These are phyloP conservation scores for Alectura lathami DNA, from an alignment of 2,113 vertebrate genomes.

Conservation along the genomic window DNA sequence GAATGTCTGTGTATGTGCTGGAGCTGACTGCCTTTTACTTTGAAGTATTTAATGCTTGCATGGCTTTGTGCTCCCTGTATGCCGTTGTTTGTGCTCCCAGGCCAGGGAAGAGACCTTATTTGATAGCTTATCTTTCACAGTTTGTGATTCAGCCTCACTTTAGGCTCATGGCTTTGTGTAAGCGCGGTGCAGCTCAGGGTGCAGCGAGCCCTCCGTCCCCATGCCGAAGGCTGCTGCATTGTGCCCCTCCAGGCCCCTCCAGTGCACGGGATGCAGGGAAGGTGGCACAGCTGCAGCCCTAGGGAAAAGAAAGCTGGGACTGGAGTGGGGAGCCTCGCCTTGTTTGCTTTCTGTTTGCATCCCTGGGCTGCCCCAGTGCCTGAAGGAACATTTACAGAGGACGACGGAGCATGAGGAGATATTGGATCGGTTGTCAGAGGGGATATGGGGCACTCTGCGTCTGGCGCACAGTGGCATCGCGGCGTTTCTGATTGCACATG, in stretches of 20 bases:
- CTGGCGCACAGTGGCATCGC: neutral
- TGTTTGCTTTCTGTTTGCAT: neutral
- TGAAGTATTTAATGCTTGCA: neutral
- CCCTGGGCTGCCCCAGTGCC: neutral
- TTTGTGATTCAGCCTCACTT: neutral
- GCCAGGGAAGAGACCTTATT: neutral
- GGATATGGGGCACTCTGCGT: neutral
- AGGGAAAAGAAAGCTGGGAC: neutral
- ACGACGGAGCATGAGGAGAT: neutral
- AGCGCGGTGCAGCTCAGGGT: neutral
- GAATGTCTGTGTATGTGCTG: neutral
- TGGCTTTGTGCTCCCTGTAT: neutral
- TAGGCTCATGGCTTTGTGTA: neutral
- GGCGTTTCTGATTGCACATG: accelerated
- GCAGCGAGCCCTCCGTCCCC: neutral
- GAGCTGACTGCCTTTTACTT: neutral
- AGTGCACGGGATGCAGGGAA: neutral
- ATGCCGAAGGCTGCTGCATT: neutral
- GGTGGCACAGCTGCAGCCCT: neutral
- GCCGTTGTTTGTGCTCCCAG: neutral
- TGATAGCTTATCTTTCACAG: neutral
- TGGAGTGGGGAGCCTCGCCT: neutral
- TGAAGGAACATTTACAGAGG: neutral
- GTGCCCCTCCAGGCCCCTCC: neutral
- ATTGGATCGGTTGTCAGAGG: neutral